Conservation (phyloP, 2,797 vertebrate species). For the Nannoperca australis region DNA sequence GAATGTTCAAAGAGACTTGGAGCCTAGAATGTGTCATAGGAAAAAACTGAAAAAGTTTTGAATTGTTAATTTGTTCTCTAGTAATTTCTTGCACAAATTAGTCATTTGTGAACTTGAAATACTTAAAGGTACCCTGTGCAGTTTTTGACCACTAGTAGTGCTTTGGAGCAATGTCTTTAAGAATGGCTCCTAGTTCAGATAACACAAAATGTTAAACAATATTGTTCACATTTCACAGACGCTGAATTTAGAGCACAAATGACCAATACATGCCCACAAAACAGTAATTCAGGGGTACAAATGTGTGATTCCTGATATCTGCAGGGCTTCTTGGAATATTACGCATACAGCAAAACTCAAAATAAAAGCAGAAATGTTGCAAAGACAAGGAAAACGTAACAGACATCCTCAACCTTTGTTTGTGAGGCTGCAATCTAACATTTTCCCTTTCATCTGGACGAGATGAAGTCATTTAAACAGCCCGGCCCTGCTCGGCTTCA, state of each 20-base stretch:
- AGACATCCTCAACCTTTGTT: conserved; percentile 56
- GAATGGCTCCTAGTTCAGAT: background rate
- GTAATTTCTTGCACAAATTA: background rate
- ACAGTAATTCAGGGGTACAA: background rate
- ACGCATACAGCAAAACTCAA: conserved; percentile 37
- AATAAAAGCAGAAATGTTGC: conserved; percentile 43
- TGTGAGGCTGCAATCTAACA: conserved; percentile 41
- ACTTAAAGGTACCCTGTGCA: background rate
- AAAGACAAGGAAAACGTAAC: conserved; percentile 34
- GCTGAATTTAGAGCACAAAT: background rate
- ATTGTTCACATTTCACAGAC: background rate
- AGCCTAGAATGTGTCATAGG: background rate
- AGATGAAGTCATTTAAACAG: conserved; percentile 68
- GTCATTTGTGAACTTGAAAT: background rate
- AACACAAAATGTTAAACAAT: background rate
- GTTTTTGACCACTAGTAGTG: background rate
- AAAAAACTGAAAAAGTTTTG: background rate
- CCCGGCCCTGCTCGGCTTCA: conserved; percentile 67
- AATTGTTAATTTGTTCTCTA: background rate
- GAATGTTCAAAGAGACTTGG: background rate
- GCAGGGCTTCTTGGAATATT: background rate
- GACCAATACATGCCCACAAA: conserved; percentile 18
- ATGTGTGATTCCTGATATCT: conserved; percentile 8
- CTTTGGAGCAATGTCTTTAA: background rate
- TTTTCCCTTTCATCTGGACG: conserved; percentile 67